Evolutionary conservation across 2,888 invertebrate species (phyloP).

Genomic region (Phaonia tiefii): DNA sequence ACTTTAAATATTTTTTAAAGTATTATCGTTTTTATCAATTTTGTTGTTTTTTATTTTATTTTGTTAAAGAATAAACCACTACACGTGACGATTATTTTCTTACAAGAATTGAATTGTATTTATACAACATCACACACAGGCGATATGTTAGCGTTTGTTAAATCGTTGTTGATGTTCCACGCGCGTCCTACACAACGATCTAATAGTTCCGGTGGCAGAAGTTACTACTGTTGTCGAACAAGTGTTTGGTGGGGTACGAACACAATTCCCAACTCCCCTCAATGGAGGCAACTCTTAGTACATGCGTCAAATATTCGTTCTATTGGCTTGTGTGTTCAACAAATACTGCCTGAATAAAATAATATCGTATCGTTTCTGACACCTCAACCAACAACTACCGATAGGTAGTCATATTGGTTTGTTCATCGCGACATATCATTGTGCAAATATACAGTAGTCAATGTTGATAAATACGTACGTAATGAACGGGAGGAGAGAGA

Average conservation of each 20-base stretch:
- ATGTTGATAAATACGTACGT: slow-evolving; percentile 66
- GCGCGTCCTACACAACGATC: slow-evolving; percentile 23
- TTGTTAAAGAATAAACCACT: slow-evolving; percentile 5
- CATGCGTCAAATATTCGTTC: slow-evolving; percentile 1
- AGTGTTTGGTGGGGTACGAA: slow-evolving; percentile 6
- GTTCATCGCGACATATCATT: slow-evolving; percentile 68
- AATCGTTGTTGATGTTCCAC: slow-evolving; percentile 1
- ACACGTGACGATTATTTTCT: too few species aligned
- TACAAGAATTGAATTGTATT: too few species aligned
- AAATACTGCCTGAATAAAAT: slow-evolving; percentile 35
- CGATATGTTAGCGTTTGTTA: slow-evolving; percentile 4
- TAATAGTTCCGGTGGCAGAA: not conserved
- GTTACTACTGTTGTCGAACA: slow-evolving; percentile 17
- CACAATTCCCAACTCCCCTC: not conserved
- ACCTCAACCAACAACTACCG: not conserved
- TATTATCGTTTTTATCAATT: too few species aligned
- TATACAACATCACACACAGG: slow-evolving; percentile 6
- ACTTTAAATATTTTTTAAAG: too few species aligned
- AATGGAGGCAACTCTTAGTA: not conserved
- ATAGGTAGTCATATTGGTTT: slow-evolving; percentile 12
- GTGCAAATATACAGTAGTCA: slow-evolving; percentile 78
- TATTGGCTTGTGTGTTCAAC: not conserved
- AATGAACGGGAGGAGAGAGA: slow-evolving; percentile 8
- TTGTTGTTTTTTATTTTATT: not conserved
- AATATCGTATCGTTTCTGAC: not conserved